Conservation (phyloP, 2,888 invertebrate species). For the Invenusta paracnida region DNA sequence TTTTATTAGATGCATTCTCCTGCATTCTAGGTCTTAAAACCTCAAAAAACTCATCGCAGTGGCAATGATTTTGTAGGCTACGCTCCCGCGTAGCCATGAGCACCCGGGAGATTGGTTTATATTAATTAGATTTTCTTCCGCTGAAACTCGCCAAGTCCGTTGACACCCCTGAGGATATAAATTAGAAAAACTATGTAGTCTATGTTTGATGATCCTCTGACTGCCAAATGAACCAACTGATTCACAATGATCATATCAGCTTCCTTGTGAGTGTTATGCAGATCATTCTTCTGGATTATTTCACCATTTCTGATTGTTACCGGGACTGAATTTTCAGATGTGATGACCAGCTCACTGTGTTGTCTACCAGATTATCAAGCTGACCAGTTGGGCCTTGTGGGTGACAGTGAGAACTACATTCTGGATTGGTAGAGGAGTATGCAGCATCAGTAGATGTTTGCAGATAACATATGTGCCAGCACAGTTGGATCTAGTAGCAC, state of each 20-base stretch:
- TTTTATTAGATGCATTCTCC: too few relatives aligned
- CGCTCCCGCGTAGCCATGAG: too few relatives aligned
- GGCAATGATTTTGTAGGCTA: too few relatives aligned
- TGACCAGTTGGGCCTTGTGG: constrained; percentile 45
- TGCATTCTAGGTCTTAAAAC: too few relatives aligned
- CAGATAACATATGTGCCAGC: constrained; percentile 34
- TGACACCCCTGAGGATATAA: too few relatives aligned
- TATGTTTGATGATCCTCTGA: background rate
- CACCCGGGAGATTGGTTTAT: too few relatives aligned
- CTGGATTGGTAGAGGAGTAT: constrained; percentile 45
- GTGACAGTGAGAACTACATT: constrained; percentile 45
- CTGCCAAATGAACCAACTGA: constrained; percentile 16
- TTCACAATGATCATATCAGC: constrained; percentile 2
- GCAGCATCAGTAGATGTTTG: constrained; percentile 21
- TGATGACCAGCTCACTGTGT: constrained; percentile 28
- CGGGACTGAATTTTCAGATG: background rate
- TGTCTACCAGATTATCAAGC: constrained; percentile 27
- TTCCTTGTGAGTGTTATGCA: constrained; percentile 18
- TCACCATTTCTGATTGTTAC: background rate
- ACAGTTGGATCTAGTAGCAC: constrained; percentile 39
- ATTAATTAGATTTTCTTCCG: too few relatives aligned
- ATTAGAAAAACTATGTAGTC: too few relatives aligned
- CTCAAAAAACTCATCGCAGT: too few relatives aligned
- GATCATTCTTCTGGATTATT: constrained; percentile 16
- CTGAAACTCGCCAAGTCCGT: too few relatives aligned